A percentile compares a stretch with the other conserved stretches of the same genome.
Evolutionary conservation across 2,888 invertebrate genomes (phyloP).

Genomic region (Cheilosia variabilis): DNA sequence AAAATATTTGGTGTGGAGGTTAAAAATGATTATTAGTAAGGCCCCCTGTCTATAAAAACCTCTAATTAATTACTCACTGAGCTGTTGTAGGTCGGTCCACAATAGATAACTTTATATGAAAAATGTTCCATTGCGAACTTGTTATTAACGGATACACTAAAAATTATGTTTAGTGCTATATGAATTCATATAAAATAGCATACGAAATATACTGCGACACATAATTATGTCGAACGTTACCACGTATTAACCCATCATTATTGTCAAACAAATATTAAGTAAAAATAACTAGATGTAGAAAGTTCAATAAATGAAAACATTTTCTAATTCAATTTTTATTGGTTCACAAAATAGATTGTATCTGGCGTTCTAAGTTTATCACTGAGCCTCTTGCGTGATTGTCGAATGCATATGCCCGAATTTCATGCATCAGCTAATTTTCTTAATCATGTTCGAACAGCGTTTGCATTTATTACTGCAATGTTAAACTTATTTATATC

Average conservation of each 20-base stretch:
- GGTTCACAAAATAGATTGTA: constrained; percentile 85
- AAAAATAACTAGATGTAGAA: background rate
- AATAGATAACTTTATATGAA: too few species aligned
- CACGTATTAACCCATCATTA: background rate
- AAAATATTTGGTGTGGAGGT: too few species aligned
- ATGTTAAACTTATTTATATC: constrained; percentile 90
- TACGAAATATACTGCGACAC: too few species aligned
- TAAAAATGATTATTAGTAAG: too few species aligned
- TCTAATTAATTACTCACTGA: too few species aligned
- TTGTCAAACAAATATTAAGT: background rate
- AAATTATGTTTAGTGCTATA: too few species aligned
- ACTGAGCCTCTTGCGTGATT: constrained; percentile 90
- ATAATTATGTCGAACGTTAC: too few species aligned
- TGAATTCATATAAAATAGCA: too few species aligned
- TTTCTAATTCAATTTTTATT: constrained; percentile 68
- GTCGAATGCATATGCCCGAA: constrained; percentile 89
- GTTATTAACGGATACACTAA: too few species aligned
- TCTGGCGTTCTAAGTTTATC: constrained; percentile 90
- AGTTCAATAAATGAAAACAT: constrained; percentile 1
- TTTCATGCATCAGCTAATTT: constrained; percentile 88
- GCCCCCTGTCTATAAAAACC: too few species aligned
- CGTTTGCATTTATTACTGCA: constrained; percentile 89
- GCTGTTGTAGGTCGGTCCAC: too few species aligned
- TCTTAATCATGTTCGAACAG: constrained; percentile 89
- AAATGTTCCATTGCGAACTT: too few species aligned